These are phyloP conservation scores for Lipotes vexillifer DNA, from an alignment of 2,113 vertebrate species.

Conservation along the genomic window DNA sequence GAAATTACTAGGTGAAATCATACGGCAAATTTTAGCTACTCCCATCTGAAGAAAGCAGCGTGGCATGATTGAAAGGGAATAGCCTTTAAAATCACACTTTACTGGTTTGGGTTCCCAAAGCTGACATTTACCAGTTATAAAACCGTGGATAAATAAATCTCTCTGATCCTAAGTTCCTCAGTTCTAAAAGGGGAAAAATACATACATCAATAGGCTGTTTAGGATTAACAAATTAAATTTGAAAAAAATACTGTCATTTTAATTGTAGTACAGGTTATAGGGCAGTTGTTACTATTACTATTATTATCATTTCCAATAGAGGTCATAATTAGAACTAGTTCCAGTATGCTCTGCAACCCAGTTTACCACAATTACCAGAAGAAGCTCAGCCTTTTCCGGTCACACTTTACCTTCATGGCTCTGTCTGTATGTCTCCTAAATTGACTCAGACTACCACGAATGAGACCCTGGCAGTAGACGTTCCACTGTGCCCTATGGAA, in stretches of 20 bases:
- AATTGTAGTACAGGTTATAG: not conserved
- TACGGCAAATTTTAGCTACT: not conserved
- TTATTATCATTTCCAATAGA: not conserved
- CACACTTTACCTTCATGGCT: not conserved
- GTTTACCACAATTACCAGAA: not conserved
- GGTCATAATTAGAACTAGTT: not conserved
- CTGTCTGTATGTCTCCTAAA: not conserved
- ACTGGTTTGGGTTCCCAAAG: not conserved
- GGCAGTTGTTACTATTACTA: not conserved
- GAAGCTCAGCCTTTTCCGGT: not conserved
- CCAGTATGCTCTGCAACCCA: not conserved
- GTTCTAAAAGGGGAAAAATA: not conserved
- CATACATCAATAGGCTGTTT: not conserved
- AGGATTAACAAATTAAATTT: not conserved
- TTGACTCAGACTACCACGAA: not conserved
- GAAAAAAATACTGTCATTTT: not conserved
- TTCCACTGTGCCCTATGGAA: not conserved
- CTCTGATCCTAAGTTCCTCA: not conserved
- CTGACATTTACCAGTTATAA: not conserved
- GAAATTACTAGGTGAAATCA: conserved; percentile 8
- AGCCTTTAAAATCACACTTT: not conserved
- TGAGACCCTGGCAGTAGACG: not conserved
- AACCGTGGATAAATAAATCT: not conserved
- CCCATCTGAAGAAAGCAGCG: not conserved
- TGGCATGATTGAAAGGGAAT: not conserved